Evolutionary conservation across 2,113 vertebrate species (phyloP), one percentile per base, ranked within the genome.

Genomic region (Panurus biarmicus): DNA sequence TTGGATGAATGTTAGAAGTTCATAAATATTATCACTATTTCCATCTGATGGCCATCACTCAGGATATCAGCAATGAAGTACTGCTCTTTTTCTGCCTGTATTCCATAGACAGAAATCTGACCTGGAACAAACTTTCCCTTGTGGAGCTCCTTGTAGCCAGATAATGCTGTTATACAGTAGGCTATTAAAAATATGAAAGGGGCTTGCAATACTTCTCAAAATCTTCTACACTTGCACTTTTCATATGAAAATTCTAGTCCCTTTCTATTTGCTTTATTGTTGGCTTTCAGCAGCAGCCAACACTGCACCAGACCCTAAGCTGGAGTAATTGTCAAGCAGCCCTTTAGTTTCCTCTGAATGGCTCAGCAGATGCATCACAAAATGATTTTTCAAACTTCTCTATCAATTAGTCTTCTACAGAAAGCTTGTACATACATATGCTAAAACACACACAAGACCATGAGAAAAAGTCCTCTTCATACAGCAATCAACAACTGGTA

Each of bases 341-440:
- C 78, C 82, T 90, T 95, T 72, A 42, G 80, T 48, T 60, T 87
- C 53, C 29, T 80, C 85, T 20, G 48, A 87, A 83, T 72, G 94
- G 92, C 91, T 93, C 91, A 95, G 89, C 67, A 80, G 56, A 90
- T 93, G 91, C 87, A 90, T 77, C 79, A 79, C 51, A 60, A 73
- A 94, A 61, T 14, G 21, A 65, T 51, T 82, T 85, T 48, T 83
- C 71, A 62, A 54, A 95, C 36, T 87, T 42, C 25, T 74, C 42
- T 51, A 56, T 58, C 71, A 89, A 64, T 53, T 29, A 5, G 22
- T 62, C 74, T 85, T 91, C 64, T 72, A 86, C 5, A 14, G 48
- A 67, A 83, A 64, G 17, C 38, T 60, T 83, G 42, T 50, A 54
- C 15, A 9, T 65, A 61, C 44, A n/a, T 36, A 45, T 11, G 42